Evolutionary conservation across 2,113 vertebrate genomes (phyloP).

Genomic region (Etheostoma spectabile): DNA sequence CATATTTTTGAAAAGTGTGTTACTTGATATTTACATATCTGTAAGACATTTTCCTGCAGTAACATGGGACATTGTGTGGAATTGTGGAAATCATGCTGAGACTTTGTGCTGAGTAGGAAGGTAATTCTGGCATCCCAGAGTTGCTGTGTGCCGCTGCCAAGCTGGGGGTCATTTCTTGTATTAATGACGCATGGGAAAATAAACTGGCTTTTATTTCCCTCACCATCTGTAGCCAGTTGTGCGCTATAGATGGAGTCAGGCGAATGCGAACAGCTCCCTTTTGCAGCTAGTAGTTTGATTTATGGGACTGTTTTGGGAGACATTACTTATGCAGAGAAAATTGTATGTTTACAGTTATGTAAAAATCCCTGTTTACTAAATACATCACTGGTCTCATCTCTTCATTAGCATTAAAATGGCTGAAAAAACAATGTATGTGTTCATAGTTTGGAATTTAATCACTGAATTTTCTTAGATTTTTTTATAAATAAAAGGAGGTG

Average conservation of each 20-base stretch:
- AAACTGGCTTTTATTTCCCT: constrained; percentile 67
- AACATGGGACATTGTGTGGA: not conserved
- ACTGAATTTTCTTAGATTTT: not conserved
- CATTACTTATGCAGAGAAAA: constrained; percentile 21
- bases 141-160: constrained; percentile 50
- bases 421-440: not conserved
- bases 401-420: not conserved
- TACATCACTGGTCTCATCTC: not conserved
- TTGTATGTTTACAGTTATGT: constrained; percentile 31
- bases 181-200: constrained; percentile 71
- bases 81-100: constrained; percentile 11
- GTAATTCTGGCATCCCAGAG: constrained; percentile 43
- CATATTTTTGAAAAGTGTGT: not conserved
- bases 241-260: constrained; percentile 38
- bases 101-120: constrained; percentile 57
- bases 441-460: not conserved
- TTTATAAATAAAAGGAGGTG: not conserved
- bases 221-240: constrained; percentile 64
- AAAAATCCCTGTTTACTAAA: constrained; percentile 25
- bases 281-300: constrained; percentile 51
- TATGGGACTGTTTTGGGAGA: constrained; percentile 28
- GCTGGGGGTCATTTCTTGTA: constrained; percentile 63
- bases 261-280: constrained; percentile 22
- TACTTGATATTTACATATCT: not conserved
- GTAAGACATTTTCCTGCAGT: not conserved